Base-by-base conservation (phyloP, 2,113 vertebrate species). In the Pao palembangensis region DNA sequence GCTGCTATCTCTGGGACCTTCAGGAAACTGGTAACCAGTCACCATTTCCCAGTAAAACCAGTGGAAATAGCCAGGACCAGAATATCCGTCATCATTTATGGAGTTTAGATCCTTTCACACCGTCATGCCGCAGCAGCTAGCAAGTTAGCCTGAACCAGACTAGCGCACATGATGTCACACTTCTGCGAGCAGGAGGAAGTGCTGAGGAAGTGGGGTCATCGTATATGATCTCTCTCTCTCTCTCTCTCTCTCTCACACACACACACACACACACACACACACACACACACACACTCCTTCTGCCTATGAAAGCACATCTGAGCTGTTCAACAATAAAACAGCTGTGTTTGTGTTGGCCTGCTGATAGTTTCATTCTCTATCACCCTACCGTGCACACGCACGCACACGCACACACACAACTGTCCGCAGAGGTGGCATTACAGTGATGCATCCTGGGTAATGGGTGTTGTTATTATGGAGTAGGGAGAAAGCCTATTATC, bases 291-390 rank as follows among this genome's bases (percentile, higher is more conserved):
- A 49, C 47, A 49, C 47, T 1, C 82, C 80, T 76, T 85, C 87
- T 90, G 88, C 88, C 83, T 78, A 81, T 79, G 87, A 88, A 90
- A 83, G 80, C 85, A 84, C 88, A 89, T 89, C 88, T 89, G 88
- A 89, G 85, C 88, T 83, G 82, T 43, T 73, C 82, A 85, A 91
- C 89, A 90, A 91, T 92, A 90, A 90, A 92, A 91, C 90, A 92
- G 88, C 89, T 92, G 90, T 92, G 91, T 91, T 92, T 91, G 86
- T 89, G 83, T 91, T 92, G 88, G 90, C 88, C 78, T 69, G 79
- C 78, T 87, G 84, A 89, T 86, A 81, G 83, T 86, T 83, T 88
- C 84, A 67, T 75, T 82, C 81, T 87, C 83, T 63, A 78, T 88
- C 85, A 84, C 41, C 61, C 55, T 50, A 57, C 73, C 54, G 61